Conservation (phyloP, 2,797 vertebrate species). For the Gouania willdenowi region DNA sequence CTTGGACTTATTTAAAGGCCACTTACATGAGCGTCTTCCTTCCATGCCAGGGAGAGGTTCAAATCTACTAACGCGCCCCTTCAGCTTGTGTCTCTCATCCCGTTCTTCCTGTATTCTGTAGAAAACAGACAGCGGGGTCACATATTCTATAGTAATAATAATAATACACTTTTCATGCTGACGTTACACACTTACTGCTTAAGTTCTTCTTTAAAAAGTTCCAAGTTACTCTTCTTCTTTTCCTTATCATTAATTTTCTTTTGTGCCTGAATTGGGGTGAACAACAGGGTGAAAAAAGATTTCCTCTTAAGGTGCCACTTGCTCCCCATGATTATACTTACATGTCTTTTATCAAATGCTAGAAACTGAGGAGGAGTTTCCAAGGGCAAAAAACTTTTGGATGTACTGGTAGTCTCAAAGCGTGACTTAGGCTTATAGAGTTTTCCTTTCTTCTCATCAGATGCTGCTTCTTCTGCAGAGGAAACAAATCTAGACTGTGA, state of each 20-base stretch:
- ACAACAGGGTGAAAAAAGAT: background rate
- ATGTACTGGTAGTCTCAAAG: slow-evolving; percentile 80
- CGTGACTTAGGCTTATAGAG: slow-evolving; percentile 96
- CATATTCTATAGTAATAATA: no score
- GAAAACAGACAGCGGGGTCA: slow-evolving; percentile 4
- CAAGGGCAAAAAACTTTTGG: slow-evolving; percentile 79
- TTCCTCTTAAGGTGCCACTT: background rate
- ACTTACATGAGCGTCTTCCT: slow-evolving; percentile 91
- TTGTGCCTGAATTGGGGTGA: slow-evolving; percentile 67
- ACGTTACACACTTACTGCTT: slow-evolving; percentile 85
- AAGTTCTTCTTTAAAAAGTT: slow-evolving; percentile 98
- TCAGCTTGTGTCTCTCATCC: slow-evolving; percentile 94
- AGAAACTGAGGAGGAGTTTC: slow-evolving; percentile 89
- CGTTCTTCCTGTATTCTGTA: slow-evolving; percentile 96
- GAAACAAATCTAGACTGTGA: no score
- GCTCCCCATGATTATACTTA: slow-evolving; percentile 65
- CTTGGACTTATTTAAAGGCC: background rate
- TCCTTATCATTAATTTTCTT: slow-evolving; percentile 94
- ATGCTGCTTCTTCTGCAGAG: slow-evolving; percentile 84
- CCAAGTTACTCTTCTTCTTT: slow-evolving; percentile 99
- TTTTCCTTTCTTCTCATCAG: slow-evolving; percentile 94
- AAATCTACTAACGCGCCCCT: slow-evolving; percentile 95
- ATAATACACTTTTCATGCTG: background rate
- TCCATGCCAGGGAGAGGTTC: slow-evolving; percentile 89
- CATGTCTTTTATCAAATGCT: slow-evolving; percentile 89